Conservation (phyloP, 2,888 invertebrate genomes). For the Chymomyza amoena region DNA sequence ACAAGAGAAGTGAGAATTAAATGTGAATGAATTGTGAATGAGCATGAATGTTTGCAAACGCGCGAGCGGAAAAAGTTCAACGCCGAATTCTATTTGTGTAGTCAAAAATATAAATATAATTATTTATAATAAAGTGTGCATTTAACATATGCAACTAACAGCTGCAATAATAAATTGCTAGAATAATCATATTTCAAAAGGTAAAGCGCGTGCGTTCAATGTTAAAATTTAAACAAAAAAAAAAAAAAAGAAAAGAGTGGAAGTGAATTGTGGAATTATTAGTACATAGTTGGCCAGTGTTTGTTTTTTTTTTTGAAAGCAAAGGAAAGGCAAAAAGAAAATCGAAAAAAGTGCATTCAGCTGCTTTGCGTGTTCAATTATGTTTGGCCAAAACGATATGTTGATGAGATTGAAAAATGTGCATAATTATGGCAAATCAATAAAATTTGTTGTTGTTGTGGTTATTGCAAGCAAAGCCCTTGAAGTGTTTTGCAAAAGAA, state of each 20-base stretch:
- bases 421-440: constrained; percentile 60
- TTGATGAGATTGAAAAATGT: constrained; percentile 22
- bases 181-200: constrained; percentile 42
- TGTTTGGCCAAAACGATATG: constrained; percentile 16
- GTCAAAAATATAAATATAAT: constrained; percentile 28
- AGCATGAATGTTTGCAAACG: constrained; percentile 7
- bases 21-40: neutral
- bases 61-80: constrained; percentile 51
- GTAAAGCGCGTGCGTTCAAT: constrained; percentile 29
- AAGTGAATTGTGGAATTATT: constrained; percentile 36
- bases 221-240: constrained; percentile 8
- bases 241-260: constrained; percentile 13
- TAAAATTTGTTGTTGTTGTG: constrained; percentile 35
- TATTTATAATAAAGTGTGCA: constrained; percentile 40
- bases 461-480: constrained; percentile 44
- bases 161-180: constrained; percentile 40
- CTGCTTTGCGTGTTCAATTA: constrained; percentile 52
- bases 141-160: constrained; percentile 32
- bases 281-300: constrained; percentile 22
- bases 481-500: constrained; percentile 47
- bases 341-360: constrained; percentile 35
- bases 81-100: constrained; percentile 36
- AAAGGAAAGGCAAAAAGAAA: constrained; percentile 35
- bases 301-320: constrained; percentile 24
- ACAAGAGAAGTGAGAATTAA: neutral